Conservation (phyloP, 2,113 vertebrate genomes). For the Silurus meridionalis region DNA sequence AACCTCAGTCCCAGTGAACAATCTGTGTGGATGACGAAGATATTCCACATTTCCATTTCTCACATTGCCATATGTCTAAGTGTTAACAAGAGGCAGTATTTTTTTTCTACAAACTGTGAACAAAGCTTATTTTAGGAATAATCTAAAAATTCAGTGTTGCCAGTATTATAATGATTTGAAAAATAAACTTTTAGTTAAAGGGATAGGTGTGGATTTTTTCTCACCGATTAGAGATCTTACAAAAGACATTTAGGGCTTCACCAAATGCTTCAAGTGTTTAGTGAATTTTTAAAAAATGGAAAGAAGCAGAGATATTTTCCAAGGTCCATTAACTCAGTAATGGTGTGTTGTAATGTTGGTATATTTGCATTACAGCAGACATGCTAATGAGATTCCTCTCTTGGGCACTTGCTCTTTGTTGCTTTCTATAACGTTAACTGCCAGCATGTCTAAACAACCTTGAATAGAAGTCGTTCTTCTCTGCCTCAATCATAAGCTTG, state of each 20-base stretch:
- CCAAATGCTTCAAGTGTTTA: constrained; percentile 19
- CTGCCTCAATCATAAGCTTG: neutral
- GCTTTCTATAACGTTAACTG: constrained; percentile 29
- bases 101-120: neutral
- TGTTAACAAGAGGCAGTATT: neutral
- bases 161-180: neutral
- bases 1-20: neutral
- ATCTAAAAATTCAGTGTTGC: neutral
- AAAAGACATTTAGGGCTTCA: neutral
- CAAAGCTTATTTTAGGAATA: constrained; percentile 11
- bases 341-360: constrained; percentile 6
- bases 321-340: constrained; percentile 33
- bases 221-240: neutral
- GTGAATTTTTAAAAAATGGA: neutral
- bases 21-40: neutral
- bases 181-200: constrained; percentile 17
- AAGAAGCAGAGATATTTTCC: constrained; percentile 31
- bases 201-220: neutral
- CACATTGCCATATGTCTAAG: neutral
- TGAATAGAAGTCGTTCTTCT: constrained; percentile 10
- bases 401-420: constrained; percentile 21
- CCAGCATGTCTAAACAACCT: constrained; percentile 30
- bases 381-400: constrained; percentile 40
- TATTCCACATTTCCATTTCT: constrained; percentile 1
- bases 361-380: constrained; percentile 8